Percentiles rank a stretch among this genome's conserved stretches.
These are phyloP conservation scores for Synchiropus splendidus DNA, from an alignment of 2,113 vertebrate species.

Conservation along the genomic window DNA sequence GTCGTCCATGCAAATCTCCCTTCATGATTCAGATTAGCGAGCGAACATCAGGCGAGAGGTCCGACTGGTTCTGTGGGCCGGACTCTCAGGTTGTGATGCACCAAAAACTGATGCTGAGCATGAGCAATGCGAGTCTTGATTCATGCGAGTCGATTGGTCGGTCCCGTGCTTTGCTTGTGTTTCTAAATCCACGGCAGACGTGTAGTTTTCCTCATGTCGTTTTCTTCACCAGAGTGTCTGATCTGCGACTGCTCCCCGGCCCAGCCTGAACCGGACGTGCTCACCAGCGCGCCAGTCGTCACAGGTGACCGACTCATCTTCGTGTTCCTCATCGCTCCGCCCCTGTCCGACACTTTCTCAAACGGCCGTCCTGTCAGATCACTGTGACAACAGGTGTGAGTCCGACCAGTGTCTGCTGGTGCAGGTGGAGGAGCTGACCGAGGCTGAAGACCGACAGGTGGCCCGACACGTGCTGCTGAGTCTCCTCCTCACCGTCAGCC, in stretches of 20 bases:
- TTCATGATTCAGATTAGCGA: background rate
- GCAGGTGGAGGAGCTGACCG: slow-evolving; percentile 75
- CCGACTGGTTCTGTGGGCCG: no score
- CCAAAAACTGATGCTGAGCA: no score
- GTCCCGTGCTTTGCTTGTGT: no score
- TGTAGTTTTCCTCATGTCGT: no score
- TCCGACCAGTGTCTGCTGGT: slow-evolving; percentile 75
- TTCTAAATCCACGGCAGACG: no score
- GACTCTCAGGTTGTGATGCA: no score
- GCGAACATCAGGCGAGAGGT: background rate
- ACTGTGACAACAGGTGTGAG: slow-evolving; percentile 71
- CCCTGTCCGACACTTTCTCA: no score
- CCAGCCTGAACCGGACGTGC: slow-evolving; percentile 57
- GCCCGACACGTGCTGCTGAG: slow-evolving; percentile 83
- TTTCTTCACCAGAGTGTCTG: slow-evolving; percentile 63
- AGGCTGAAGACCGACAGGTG: slow-evolving; percentile 73
- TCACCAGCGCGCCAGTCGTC: slow-evolving; percentile 30
- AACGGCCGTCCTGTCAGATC: slow-evolving; percentile 50
- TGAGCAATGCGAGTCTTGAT: no score
- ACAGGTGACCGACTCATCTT: no score
- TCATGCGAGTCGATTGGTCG: no score
- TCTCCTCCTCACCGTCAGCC: slow-evolving; percentile 80
- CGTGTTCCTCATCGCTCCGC: no score
- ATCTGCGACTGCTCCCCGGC: slow-evolving; percentile 67
- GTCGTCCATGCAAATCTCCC: background rate